phyloP scores from a whole-genome alignment of 1,140 invertebrate genomes.

The Drosophila ogumai region DNA sequence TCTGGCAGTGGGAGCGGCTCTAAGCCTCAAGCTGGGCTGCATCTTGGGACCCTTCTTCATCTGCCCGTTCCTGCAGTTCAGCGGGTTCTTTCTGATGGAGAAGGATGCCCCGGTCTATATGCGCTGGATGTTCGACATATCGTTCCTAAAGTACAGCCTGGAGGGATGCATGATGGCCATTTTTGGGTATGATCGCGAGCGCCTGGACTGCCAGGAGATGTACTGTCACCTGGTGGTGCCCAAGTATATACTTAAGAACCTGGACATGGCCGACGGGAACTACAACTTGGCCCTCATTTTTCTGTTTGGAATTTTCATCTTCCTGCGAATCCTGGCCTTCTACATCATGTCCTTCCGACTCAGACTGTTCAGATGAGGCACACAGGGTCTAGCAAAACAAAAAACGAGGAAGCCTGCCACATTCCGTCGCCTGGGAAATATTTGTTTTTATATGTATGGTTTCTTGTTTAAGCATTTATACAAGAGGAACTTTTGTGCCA shows the following conservation, averaged over 20 bases:
- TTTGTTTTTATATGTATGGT: conserved; percentile 33
- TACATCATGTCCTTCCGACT: conserved; percentile 83
- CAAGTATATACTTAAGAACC: conserved; percentile 88
- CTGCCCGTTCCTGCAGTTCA: conserved; percentile 94
- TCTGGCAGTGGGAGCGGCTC: conserved; percentile 92
- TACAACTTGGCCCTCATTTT: conserved; percentile 67
- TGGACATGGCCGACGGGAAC: conserved; percentile 89
- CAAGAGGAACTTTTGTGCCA: conserved; percentile 58
- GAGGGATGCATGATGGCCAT: conserved; percentile 88
- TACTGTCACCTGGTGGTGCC: conserved; percentile 91
- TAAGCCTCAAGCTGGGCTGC: conserved; percentile 91
- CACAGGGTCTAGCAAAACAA: background rate
- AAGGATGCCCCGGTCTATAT: conserved; percentile 92
- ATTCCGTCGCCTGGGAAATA: conserved; percentile 52
- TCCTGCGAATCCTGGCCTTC: conserved; percentile 77
- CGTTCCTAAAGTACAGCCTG: conserved; percentile 92
- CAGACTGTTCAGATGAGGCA: conserved; percentile 78
- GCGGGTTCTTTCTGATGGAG: conserved; percentile 95
- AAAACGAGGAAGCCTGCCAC: conserved; percentile 29
- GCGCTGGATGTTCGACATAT: conserved; percentile 94
- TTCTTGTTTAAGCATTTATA: conserved; percentile 50
- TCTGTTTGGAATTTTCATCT: conserved; percentile 64
- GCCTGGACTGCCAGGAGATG: conserved; percentile 87
- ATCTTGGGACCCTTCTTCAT: conserved; percentile 94
- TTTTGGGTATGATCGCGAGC: conserved; percentile 89